A percentile compares a stretch with the other conserved stretches of the same genome.
Conservation (phyloP, 1,140 invertebrate genomes). For the Oreohelix idahoensis region DNA sequence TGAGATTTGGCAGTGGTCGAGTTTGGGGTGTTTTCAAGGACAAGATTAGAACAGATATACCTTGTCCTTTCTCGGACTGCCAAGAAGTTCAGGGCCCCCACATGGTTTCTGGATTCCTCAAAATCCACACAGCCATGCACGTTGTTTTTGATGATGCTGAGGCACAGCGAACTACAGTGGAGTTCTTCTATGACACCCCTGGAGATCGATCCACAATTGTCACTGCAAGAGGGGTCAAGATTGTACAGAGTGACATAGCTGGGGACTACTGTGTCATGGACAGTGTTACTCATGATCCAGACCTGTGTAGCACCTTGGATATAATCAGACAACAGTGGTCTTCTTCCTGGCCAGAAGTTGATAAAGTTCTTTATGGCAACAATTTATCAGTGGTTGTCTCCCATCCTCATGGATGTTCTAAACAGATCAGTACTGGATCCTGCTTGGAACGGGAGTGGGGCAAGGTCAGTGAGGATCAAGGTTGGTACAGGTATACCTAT, state of each 20-base stretch:
- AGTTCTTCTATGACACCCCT: slow-evolving; percentile 6
- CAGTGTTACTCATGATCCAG: slow-evolving; percentile 1
- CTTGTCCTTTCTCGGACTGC: slow-evolving; percentile 19
- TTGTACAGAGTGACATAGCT: not conserved
- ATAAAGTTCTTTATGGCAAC: not conserved
- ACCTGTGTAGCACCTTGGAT: not conserved
- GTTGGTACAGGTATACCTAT: not conserved
- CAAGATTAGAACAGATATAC: slow-evolving; percentile 6
- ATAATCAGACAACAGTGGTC: not conserved
- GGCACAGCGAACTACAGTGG: slow-evolving; percentile 2
- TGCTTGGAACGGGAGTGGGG: not conserved
- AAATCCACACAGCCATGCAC: slow-evolving; percentile 18
- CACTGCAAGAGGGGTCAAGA: not conserved
- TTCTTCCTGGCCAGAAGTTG: not conserved
- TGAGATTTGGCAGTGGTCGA: slow-evolving; percentile 9
- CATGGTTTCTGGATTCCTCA: not conserved
- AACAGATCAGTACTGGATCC: not conserved
- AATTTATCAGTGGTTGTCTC: not conserved
- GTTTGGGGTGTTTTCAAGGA: slow-evolving; percentile 9
- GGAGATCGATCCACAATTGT: not conserved
- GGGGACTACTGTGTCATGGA: slow-evolving; percentile 8
- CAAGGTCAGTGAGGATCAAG: not conserved
- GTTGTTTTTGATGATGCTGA: slow-evolving; percentile 26
- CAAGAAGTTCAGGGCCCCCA: not conserved
- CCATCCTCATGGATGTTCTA: slow-evolving; percentile 29